Base-by-base conservation (phyloP, 2,797 vertebrate genomes). In the Poeciliopsis gracilis region DNA sequence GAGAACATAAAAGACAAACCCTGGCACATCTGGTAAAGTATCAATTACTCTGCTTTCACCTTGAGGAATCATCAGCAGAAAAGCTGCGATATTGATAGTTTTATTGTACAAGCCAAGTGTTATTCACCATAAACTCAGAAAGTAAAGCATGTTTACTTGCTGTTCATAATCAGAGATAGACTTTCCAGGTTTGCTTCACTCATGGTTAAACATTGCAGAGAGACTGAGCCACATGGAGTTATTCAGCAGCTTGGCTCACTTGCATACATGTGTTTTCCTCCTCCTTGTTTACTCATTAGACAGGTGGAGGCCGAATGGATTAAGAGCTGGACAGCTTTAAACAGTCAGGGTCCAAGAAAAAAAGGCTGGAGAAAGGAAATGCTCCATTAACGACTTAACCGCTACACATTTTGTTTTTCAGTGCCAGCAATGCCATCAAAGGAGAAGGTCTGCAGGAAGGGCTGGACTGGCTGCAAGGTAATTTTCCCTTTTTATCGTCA, bases 1-100 rank as follows among this genome's bases (percentile, higher is more conserved):
- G 98, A 99, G 90, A 98, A 95, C 92, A 98, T 99, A 93, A 98
- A 97, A 95, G 98, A 99, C 95, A 99, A 99, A 84, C 98, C 98
- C 33, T 99, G 98, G 98, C 97, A 99, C 89, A 99, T 99, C 95
- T 99, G 98, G 98, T 99, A 97, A 93, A n/a, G 47, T 71, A 57
- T 70, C 53, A 70, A 55, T 59, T 43, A 38, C 23, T 13, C 41
- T 66, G 78, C 38, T 36, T 67, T 79, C 12, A 49, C 25, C 30
- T 0, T 30, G 33, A 38, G 77, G 38, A 72, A 15, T 46, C 15
- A 20, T 59, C 25, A 41, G 23, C 23, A 28, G 36, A 23, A 49
- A 47, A 53, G 11, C 11, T 46, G 18, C 11, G 38, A 9, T 45
- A 11, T 5, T 66, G 23, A 53, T 75, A 5, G 53, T 16, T 13